These are phyloP conservation scores for Cerceris rybyensis DNA, from an alignment of 2,888 invertebrate species.

Conservation along the genomic window DNA sequence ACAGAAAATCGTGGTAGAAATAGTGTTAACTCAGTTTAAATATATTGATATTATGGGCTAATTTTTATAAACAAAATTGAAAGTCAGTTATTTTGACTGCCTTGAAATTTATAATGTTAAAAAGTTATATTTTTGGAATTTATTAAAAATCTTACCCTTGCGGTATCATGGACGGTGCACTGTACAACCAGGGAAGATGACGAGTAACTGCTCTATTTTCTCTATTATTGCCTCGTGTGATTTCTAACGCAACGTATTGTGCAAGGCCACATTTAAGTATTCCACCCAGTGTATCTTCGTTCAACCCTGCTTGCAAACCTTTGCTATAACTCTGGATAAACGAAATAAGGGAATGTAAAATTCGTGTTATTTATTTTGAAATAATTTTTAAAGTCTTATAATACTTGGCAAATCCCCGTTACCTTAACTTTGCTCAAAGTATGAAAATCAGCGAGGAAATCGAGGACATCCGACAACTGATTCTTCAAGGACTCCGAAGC, in stretches of 20 bases:
- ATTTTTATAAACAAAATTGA: background rate
- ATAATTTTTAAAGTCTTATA: background rate
- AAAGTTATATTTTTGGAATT: background rate
- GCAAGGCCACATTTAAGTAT: conserved; percentile 98
- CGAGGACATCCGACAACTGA: conserved; percentile 95
- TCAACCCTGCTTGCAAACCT: conserved; percentile 88
- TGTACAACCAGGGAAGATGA: conserved; percentile 95
- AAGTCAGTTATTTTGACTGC: no score
- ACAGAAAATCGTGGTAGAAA: no score
- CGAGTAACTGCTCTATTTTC: conserved; percentile 91
- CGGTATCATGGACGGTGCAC: conserved; percentile 89
- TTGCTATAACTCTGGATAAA: conserved; percentile 86
- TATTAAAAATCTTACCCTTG: conserved; percentile 86
- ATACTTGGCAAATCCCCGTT: conserved; percentile 35
- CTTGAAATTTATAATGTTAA: background rate
- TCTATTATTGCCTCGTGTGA: conserved; percentile 92
- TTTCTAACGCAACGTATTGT: conserved; percentile 95
- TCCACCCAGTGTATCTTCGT: conserved; percentile 98
- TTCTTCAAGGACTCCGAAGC: conserved; percentile 97
- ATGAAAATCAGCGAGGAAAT: conserved; percentile 97
- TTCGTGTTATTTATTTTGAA: background rate
- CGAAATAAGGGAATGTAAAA: conserved; percentile 8
- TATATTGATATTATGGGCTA: no score
- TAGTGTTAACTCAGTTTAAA: no score
- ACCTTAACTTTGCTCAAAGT: conserved; percentile 98